Percentiles rank a stretch among this genome's conserved stretches.
These are phyloP conservation scores for Pangasius larnaudii DNA, from an alignment of 2,797 vertebrate genomes.

Conservation along the genomic window DNA sequence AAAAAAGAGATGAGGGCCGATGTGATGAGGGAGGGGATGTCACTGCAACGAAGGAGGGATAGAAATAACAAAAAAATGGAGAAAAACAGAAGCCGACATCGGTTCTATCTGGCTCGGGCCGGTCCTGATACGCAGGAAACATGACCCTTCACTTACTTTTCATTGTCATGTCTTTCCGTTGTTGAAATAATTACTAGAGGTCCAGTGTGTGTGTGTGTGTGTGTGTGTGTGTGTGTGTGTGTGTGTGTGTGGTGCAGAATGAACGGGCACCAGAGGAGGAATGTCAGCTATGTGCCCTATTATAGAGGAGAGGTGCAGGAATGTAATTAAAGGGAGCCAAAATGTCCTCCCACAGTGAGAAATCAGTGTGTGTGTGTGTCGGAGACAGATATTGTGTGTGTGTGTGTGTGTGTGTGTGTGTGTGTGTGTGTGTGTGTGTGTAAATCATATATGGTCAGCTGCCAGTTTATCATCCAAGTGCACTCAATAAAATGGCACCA, in stretches of 20 bases:
- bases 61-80: not conserved
- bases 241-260: slow-evolving; percentile 18
- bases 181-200: slow-evolving; percentile 35
- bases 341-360: slow-evolving; percentile 67
- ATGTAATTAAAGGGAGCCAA: slow-evolving; percentile 73
- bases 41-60: slow-evolving; percentile 51
- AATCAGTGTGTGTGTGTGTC: slow-evolving; percentile 40
- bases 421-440: slow-evolving; percentile 13
- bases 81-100: slow-evolving; percentile 1
- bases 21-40: slow-evolving; percentile 43
- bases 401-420: slow-evolving; percentile 29
- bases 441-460: not conserved
- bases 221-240: slow-evolving; percentile 30
- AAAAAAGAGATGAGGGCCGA: not conserved
- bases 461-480: not conserved
- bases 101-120: not conserved
- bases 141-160: slow-evolving; percentile 30
- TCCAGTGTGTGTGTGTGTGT: slow-evolving; percentile 15
- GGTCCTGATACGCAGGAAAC: slow-evolving; percentile 14
- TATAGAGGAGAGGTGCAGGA: slow-evolving; percentile 73
- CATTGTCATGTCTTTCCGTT: slow-evolving; percentile 37
- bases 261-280: slow-evolving; percentile 51
- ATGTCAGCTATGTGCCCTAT: slow-evolving; percentile 77
- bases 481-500: not conserved
- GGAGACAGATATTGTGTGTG: slow-evolving; percentile 21